These are phyloP conservation scores for Macrochelys suwanniensis DNA, from an alignment of 2,797 vertebrate species.

Conservation along the genomic window DNA sequence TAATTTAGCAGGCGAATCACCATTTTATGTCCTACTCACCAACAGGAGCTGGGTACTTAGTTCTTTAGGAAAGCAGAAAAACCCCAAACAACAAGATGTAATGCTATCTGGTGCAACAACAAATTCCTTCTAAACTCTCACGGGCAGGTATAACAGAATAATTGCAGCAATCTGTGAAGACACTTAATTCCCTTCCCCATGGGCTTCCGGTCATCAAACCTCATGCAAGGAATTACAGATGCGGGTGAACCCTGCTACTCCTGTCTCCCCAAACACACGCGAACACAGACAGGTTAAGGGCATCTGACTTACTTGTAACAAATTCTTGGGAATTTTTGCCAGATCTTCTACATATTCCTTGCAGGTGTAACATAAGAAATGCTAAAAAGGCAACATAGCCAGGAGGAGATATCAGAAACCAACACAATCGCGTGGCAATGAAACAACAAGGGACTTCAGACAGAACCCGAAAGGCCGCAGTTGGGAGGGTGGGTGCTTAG, in stretches of 20 bases:
- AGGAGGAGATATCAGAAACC: slow-evolving; percentile 19
- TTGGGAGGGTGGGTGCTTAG: not conserved
- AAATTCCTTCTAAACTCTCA: not conserved
- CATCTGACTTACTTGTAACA: slow-evolving; percentile 84
- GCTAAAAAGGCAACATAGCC: slow-evolving; percentile 79
- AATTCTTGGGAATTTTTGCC: slow-evolving; percentile 88
- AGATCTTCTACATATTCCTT: slow-evolving; percentile 96
- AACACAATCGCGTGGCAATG: not conserved
- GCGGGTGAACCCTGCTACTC: not conserved
- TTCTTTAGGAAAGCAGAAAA: slow-evolving; percentile 12
- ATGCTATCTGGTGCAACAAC: not conserved
- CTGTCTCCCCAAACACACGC: not conserved
- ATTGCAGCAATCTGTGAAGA: not conserved
- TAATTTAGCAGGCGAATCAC: slow-evolving; percentile 17
- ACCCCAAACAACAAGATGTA: not conserved
- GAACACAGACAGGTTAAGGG: not conserved
- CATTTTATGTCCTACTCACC: not conserved
- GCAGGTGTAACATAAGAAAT: slow-evolving; percentile 94
- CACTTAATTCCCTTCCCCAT: not conserved
- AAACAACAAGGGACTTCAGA: not conserved
- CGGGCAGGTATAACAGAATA: not conserved
- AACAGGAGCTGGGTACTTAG: not conserved
- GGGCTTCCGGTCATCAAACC: not conserved
- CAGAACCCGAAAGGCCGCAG: not conserved
- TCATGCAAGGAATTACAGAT: accelerated